These are phyloP conservation scores for Linepithema humile DNA, from an alignment of 1,140 invertebrate species.

Conservation along the genomic window DNA sequence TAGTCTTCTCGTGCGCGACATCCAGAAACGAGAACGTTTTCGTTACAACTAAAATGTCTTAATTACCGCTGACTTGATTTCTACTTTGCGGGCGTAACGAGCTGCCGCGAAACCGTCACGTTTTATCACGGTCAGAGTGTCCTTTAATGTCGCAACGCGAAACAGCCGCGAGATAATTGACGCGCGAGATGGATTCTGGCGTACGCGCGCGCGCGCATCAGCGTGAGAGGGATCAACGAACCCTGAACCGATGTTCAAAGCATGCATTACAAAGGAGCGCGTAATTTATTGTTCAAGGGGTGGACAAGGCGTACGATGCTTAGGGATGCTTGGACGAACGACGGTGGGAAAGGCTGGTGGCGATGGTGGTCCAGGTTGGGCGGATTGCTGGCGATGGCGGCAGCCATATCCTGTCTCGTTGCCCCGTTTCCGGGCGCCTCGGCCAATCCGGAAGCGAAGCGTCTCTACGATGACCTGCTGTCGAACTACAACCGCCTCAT, in stretches of 20 bases:
- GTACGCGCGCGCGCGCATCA: neutral
- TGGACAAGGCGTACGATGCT: constrained; percentile 93
- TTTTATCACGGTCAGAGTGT: constrained; percentile 12
- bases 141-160: constrained; percentile 10
- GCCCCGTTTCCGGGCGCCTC: constrained; percentile 80
- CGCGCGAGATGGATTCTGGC: constrained; percentile 1
- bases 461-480: constrained; percentile 97
- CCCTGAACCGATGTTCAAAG: neutral
- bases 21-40: neutral
- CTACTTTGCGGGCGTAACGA: neutral
- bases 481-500: constrained; percentile 99
- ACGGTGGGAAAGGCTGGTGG: constrained; percentile 86
- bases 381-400: constrained; percentile 85
- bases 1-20: neutral
- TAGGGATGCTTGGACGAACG: constrained; percentile 84
- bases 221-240: constrained; percentile 13
- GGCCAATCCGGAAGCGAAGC: constrained; percentile 96
- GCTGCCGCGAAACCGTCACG: neutral
- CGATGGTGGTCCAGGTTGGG: constrained; percentile 88
- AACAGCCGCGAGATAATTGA: constrained; percentile 20
- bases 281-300: constrained; percentile 85
- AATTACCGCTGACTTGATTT: constrained; percentile 20
- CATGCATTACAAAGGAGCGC: constrained; percentile 36
- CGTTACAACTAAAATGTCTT: neutral
- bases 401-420: constrained; percentile 86